Conservation (phyloP, 2,888 invertebrate genomes). For the Drosophila kambysellisi region DNA sequence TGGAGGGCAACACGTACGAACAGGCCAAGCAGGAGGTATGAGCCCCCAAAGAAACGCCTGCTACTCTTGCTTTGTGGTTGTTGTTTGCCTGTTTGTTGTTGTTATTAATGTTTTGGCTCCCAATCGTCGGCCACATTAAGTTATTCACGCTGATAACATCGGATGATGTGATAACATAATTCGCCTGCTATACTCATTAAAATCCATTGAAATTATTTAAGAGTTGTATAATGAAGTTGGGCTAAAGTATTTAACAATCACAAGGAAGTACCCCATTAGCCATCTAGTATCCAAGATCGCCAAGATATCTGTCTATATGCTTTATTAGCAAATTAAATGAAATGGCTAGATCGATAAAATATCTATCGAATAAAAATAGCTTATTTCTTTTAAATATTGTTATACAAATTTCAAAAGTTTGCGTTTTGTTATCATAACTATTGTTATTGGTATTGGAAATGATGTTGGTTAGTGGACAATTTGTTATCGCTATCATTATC, state of each 20-base stretch:
- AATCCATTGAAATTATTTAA: neutral
- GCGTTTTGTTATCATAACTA: conserved; percentile 11
- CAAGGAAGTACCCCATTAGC: neutral
- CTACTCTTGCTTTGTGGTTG: neutral
- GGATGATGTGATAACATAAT: conserved; percentile 1
- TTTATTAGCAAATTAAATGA: neutral
- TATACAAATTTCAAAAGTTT: neutral
- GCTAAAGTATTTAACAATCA: neutral
- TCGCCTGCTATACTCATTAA: neutral
- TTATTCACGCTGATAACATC: conserved; percentile 17
- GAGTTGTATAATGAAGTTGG: neutral
- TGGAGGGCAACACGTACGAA: conserved; percentile 86
- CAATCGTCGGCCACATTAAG: conserved; percentile 7
- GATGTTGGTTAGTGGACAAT: conserved; percentile 57
- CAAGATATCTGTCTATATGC: neutral
- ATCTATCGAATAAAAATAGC: neutral
- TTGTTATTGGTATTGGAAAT: conserved; percentile 47
- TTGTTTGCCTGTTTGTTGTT: neutral
- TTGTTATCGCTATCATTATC: conserved; percentile 38
- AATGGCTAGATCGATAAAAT: neutral
- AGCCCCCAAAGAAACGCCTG: neutral
- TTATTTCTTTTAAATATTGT: too few relatives aligned
- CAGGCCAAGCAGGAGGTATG: conserved; percentile 86
- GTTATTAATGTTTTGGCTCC: conserved; percentile 18
- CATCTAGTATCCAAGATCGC: neutral